Conservation (phyloP, 2,113 vertebrate species). For the Odobenus rosmarus region DNA sequence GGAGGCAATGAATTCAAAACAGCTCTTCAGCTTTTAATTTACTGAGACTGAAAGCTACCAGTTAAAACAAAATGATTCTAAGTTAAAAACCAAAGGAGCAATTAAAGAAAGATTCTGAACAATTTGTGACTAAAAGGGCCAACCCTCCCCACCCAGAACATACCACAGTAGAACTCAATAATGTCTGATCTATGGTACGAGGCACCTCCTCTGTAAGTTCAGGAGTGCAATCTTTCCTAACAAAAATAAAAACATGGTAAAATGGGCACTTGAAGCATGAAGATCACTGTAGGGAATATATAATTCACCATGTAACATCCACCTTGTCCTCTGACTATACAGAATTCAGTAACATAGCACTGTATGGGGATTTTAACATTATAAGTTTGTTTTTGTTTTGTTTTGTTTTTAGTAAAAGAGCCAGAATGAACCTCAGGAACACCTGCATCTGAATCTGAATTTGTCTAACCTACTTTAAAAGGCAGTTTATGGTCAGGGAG, state of each 20-base stretch:
- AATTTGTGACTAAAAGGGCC: not conserved
- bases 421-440: not conserved
- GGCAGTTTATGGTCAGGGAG: not conserved
- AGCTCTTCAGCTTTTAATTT: not conserved
- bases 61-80: conserved; percentile 33
- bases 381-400: too few species aligned
- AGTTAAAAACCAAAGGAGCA: not conserved
- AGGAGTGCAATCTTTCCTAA: not conserved
- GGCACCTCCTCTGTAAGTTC: not conserved
- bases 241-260: conserved; percentile 11
- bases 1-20: not conserved
- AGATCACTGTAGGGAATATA: not conserved
- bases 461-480: not conserved
- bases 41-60: conserved; percentile 15
- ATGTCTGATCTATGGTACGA: not conserved
- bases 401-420: not conserved
- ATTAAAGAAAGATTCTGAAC: not conserved
- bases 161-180: not conserved
- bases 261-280: not conserved
- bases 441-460: not conserved
- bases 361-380: not conserved
- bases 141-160: not conserved
- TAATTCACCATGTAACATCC: not conserved
- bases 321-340: not conserved
- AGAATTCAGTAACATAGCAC: not conserved